Evolutionary conservation across 2,113 vertebrate species (phyloP), one percentile per base, ranked within the genome.

Genomic region (Ginglymostoma cirratum): DNA sequence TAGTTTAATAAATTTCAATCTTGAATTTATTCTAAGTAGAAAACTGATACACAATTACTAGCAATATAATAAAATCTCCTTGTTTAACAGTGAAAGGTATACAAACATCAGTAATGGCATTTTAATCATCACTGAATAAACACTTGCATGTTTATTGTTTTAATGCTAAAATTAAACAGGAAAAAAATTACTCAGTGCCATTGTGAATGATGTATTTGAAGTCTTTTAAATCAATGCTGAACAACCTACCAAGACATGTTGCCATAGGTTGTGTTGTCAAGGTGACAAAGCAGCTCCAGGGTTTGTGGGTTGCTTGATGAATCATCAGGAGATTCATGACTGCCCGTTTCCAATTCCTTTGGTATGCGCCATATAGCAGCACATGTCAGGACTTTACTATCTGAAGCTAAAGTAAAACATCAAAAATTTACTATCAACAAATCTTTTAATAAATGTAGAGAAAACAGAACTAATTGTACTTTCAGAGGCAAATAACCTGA

Each of bases 291-390:
- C 96, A 99, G 98, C 98, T 99, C 99, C 98, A 99, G 98, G 96
- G 98, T 98, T 97, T 99, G 99, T 89, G 99, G 97, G 94, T 98
- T 99, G 98, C 99, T 99, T 96, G 98, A 98, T 76, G 99, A 98
- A 97, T 99, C 99, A 52, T 99, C 99, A 23, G 99, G 99, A 98
- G 99, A 99, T 97, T 99, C 99, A 96, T 98, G 98, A 98, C 97
- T 98, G 96, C 98, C 99, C 72, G 98, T 98, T 97, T 99, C 99
- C 98, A 99, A 98, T 97, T 99, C 98, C 95, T 97, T 98, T 67
- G 99, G 99, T 98, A 99, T 99, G 98, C 98, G 98, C 99, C 99
- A 99, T 97, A 99, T 98, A 21, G 99, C 98, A 0, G 98, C 99
- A 96, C 98, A 99, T 78, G 98, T 98, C 97, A 98, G 97, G 98